These are phyloP conservation scores for Eubucco bourcierii DNA, from an alignment of 2,113 vertebrate genomes.

Conservation along the genomic window DNA sequence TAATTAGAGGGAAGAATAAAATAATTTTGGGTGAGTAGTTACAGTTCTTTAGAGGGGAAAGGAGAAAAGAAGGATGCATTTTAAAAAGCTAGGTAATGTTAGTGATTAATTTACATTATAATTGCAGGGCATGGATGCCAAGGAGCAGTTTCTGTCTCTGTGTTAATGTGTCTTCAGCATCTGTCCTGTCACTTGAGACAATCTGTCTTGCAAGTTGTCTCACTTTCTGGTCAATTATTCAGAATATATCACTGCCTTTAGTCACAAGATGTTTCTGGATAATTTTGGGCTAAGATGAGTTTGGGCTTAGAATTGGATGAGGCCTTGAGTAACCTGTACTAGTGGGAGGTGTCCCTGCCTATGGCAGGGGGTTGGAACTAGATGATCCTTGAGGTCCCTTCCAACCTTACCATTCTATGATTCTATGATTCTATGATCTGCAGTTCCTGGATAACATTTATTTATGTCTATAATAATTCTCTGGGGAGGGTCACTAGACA, in stretches of 20 bases:
- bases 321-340: too few relatives aligned
- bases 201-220: slow-evolving; percentile 80
- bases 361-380: too few relatives aligned
- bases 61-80: not conserved
- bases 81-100: not conserved
- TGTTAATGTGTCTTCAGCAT: slow-evolving; percentile 75
- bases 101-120: not conserved
- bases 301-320: slow-evolving; percentile 65
- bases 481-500: not conserved
- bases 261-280: slow-evolving; percentile 77
- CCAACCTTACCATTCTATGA: too few relatives aligned
- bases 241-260: slow-evolving; percentile 65
- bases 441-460: slow-evolving; percentile 74
- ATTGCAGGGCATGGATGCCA: slow-evolving; percentile 77
- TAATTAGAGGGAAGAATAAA: not conserved
- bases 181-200: slow-evolving; percentile 74
- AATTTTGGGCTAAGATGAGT: slow-evolving; percentile 67
- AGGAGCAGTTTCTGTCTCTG: slow-evolving; percentile 79
- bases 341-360: too few relatives aligned
- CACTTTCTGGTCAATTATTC: slow-evolving; percentile 72
- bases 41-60: accelerated
- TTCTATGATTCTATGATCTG: too few relatives aligned
- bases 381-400: too few relatives aligned
- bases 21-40: not conserved
- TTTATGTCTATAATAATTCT: not conserved